Conservation (phyloP, 2,888 invertebrate genomes). For the Drosophila mettleri region DNA sequence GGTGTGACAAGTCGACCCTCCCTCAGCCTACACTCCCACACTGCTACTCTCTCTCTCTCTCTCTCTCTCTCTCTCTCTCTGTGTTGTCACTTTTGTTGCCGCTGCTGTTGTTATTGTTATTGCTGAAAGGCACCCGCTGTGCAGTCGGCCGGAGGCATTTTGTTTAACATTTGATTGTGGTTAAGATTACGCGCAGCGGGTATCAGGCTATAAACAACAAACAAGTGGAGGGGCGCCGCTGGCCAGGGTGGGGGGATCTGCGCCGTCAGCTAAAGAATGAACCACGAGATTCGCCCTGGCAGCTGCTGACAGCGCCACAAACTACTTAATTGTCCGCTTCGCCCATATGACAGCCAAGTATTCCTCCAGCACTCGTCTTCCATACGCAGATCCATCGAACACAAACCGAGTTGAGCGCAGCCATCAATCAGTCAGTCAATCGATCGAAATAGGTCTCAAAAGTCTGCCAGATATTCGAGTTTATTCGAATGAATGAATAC, state of each 20-base stretch:
- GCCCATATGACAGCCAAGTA: background rate
- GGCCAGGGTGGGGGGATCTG: background rate
- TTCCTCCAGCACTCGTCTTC: background rate
- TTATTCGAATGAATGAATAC: no score
- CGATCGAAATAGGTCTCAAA: background rate
- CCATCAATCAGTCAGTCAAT: background rate
- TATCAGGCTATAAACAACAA: conserved; percentile 24
- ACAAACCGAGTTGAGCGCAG: background rate
- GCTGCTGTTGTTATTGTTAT: conserved; percentile 46
- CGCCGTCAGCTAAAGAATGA: conserved; percentile 2
- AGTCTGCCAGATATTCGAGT: background rate
- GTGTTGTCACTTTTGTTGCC: conserved; percentile 11
- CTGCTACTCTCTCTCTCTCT: conserved; percentile 13
- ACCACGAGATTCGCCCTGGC: conserved; percentile 16
- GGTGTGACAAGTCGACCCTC: conserved; percentile 62
- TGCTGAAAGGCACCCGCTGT: conserved; percentile 53
- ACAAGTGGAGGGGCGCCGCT: background rate
- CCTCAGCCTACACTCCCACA: no score
- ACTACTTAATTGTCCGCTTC: conserved; percentile 4
- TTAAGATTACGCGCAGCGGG: conserved; percentile 62
- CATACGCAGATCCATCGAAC: background rate
- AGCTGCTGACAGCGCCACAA: conserved; percentile 18
- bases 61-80: background rate
- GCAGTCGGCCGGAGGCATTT: conserved; percentile 64
- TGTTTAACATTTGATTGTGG: conserved; percentile 75